phyloP scores from a whole-genome alignment of 2,113 vertebrate species.

The Epinephelus lanceolatus region DNA sequence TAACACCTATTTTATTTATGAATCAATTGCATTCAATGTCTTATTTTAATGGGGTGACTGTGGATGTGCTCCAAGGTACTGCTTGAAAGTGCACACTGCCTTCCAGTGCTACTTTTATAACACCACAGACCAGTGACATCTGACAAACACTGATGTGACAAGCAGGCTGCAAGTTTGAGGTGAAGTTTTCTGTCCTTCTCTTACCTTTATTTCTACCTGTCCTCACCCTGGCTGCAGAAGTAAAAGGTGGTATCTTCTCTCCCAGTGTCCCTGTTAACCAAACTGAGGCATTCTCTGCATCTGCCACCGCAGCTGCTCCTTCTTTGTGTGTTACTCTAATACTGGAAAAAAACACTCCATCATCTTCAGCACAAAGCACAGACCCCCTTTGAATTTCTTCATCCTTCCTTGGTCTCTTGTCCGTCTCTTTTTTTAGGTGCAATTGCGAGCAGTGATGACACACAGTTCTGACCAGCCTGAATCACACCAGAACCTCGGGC shows the following conservation, averaged over 20 bases:
- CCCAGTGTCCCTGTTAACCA: slow-evolving; percentile 71
- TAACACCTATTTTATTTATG: not conserved
- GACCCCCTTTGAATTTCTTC: slow-evolving; percentile 77
- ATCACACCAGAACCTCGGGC: slow-evolving; percentile 38
- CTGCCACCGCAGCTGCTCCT: slow-evolving; percentile 57
- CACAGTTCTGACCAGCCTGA: slow-evolving; percentile 33
- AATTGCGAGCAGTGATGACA: slow-evolving; percentile 23
- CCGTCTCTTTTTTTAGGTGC: slow-evolving; percentile 47
- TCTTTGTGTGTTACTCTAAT: slow-evolving; percentile 57
- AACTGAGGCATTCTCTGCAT: slow-evolving; percentile 80
- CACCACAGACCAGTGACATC: slow-evolving; percentile 20
- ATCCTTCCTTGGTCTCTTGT: slow-evolving; percentile 58
- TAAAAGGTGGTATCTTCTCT: slow-evolving; percentile 61
- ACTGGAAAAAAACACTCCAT: slow-evolving; percentile 74
- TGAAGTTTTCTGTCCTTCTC: slow-evolving; percentile 56
- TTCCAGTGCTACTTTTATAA: slow-evolving; percentile 3
- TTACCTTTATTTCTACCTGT: slow-evolving; percentile 76
- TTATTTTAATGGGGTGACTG: slow-evolving; percentile 10
- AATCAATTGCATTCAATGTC: slow-evolving; percentile 1
- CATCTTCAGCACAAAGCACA: slow-evolving; percentile 66
- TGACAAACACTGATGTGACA: slow-evolving; percentile 24
- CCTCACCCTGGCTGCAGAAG: slow-evolving; percentile 54
- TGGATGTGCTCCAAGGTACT: not conserved
- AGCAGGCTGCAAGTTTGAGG: slow-evolving; percentile 25
- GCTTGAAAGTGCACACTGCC: not conserved